A percentile compares a stretch with the other conserved stretches of the same genome.
phyloP scores from a whole-genome alignment of 2,888 invertebrate genomes.

The Molorchus minor region DNA sequence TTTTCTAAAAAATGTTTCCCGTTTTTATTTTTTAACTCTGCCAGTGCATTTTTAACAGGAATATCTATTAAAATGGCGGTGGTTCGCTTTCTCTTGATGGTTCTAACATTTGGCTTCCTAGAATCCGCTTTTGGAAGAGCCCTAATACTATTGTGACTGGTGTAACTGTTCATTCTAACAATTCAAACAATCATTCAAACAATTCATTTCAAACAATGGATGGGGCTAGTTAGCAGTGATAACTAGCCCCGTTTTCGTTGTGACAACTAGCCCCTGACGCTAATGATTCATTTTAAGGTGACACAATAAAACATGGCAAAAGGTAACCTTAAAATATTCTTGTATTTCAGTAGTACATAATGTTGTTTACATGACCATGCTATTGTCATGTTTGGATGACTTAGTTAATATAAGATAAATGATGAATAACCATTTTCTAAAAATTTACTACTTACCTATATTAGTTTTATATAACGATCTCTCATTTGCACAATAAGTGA shows the following conservation, averaged over 20 bases:
- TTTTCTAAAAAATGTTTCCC: neutral
- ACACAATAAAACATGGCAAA: neutral
- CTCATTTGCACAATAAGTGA: no score
- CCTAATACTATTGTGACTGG: neutral
- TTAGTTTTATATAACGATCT: no score
- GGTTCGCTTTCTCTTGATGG: slow-evolving; percentile 3
- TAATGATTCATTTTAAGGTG: neutral
- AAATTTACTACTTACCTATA: no score
- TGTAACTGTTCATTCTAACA: no score
- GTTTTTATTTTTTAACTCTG: neutral
- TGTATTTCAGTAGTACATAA: neutral
- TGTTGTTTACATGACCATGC: neutral
- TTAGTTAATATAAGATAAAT: neutral
- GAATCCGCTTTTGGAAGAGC: neutral
- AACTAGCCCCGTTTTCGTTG: slow-evolving; percentile 5
- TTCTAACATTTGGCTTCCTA: slow-evolving; percentile 4
- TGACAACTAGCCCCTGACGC: slow-evolving; percentile 9
- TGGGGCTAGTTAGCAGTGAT: neutral
- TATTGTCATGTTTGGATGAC: neutral
- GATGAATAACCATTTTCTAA: neutral
- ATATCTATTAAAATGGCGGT: slow-evolving; percentile 9
- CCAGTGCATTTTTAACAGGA: slow-evolving; percentile 8
- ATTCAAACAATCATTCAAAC: no score
- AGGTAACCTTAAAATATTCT: neutral
- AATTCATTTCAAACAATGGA: no score